Percentiles rank a stretch among this genome's conserved stretches.
phyloP scores from a whole-genome alignment of 2,888 invertebrate genomes.

The Pseudococcus jackbeardsleyi region DNA sequence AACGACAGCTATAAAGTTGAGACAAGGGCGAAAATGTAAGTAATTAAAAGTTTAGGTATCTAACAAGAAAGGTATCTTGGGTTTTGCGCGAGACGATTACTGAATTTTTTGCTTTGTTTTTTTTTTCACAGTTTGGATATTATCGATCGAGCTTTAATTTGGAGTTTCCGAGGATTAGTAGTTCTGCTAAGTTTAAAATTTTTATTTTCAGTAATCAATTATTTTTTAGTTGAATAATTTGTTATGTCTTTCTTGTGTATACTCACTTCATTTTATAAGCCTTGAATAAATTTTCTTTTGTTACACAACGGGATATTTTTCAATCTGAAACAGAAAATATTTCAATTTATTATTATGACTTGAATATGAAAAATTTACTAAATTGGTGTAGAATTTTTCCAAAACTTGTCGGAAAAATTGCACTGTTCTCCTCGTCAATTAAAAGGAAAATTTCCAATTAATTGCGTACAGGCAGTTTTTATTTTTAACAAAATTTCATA shows the following conservation, averaged over 20 bases:
- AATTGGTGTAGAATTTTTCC: too few species aligned
- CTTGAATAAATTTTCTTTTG: slow-evolving; percentile 23
- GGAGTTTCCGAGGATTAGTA: slow-evolving; percentile 19
- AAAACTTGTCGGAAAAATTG: too few species aligned
- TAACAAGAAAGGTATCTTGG: too few species aligned
- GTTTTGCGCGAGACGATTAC: too few species aligned
- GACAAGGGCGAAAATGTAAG: slow-evolving; percentile 12
- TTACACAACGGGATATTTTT: neutral
- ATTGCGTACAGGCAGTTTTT: too few species aligned
- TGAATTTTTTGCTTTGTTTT: neutral
- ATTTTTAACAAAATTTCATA: too few species aligned
- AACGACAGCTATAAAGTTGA: neutral
- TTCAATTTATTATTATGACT: too few species aligned
- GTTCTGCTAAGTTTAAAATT: neutral
- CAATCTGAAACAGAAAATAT: neutral
- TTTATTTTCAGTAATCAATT: neutral
- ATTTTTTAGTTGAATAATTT: slow-evolving; percentile 15
- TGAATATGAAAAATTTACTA: too few species aligned
- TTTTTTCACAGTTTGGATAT: neutral
- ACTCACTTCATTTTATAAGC: neutral
- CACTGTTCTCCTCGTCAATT: too few species aligned
- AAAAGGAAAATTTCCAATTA: too few species aligned
- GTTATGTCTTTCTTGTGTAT: neutral
- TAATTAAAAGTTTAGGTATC: neutral
- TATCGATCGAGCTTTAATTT: slow-evolving; percentile 28